Evolutionary conservation across 2,888 invertebrate genomes (phyloP).

Genomic region (Epiblema foenella): DNA sequence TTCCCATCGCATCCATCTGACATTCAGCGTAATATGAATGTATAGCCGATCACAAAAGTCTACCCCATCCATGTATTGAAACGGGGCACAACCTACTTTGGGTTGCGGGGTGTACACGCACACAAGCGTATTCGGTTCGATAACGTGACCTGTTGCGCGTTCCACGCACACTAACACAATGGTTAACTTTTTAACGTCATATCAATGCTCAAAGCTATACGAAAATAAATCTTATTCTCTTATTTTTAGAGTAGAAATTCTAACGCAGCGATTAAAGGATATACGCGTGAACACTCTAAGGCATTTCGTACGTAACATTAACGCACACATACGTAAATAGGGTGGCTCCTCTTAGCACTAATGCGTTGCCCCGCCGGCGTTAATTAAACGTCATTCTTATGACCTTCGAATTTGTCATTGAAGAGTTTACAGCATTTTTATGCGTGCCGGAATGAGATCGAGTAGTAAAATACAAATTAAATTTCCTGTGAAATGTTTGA

Average conservation of each 20-base stretch:
- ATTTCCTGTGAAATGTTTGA: constrained; percentile 24
- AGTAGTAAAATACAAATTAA: constrained; percentile 21
- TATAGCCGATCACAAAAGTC: not conserved
- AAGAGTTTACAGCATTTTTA: constrained; percentile 27
- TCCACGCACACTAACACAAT: constrained; percentile 24
- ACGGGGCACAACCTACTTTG: not conserved
- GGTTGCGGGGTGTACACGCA: constrained; percentile 26
- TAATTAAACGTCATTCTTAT: constrained; percentile 32
- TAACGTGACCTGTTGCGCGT: constrained; percentile 45
- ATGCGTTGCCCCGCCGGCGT: constrained; percentile 26
- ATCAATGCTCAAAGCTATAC: not conserved
- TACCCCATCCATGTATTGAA: not conserved
- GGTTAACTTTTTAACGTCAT: not conserved
- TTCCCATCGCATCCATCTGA: constrained; percentile 25
- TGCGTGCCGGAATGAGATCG: constrained; percentile 20
- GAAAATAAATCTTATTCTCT: not conserved
- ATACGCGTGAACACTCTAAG: not conserved
- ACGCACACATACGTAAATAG: constrained; percentile 17
- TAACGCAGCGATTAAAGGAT: not conserved
- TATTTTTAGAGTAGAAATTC: not conserved
- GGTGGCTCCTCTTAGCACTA: constrained; percentile 39
- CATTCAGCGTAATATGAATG: constrained; percentile 33
- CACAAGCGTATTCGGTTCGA: constrained; percentile 30
- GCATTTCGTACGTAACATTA: not conserved
- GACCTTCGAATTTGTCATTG: constrained; percentile 27